These are phyloP conservation scores for Paramuricea clavata DNA, from an alignment of 92 coral and sea anemone species.

Conservation along the genomic window DNA sequence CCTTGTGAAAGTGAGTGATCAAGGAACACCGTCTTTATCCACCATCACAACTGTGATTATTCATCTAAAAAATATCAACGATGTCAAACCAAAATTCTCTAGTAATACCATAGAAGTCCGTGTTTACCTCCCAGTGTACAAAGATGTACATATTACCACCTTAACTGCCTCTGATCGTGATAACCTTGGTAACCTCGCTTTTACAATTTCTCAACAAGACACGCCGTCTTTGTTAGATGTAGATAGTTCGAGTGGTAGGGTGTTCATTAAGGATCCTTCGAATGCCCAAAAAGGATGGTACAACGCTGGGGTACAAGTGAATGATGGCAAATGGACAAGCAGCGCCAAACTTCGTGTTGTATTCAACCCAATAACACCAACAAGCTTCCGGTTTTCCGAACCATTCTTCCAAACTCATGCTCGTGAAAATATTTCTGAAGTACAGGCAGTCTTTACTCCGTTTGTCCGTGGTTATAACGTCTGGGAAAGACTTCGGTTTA, in stretches of 20 bases:
- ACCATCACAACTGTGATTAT: constrained; percentile 80
- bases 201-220: constrained; percentile 59
- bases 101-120: constrained; percentile 59
- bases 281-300: constrained; percentile 62
- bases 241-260: constrained; percentile 65
- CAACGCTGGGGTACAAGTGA: constrained; percentile 67
- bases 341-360: constrained; percentile 70
- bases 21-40: constrained; percentile 77
- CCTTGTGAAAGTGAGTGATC: constrained; percentile 84
- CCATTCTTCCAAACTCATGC: constrained; percentile 71
- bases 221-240: constrained; percentile 67
- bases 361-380: constrained; percentile 71
- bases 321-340: constrained; percentile 77
- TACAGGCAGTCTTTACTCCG: constrained; percentile 68
- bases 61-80: constrained; percentile 79
- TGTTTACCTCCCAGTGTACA: constrained; percentile 78
- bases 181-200: constrained; percentile 74
- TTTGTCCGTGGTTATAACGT: constrained; percentile 82
- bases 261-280: constrained; percentile 76
- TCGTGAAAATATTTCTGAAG: constrained; percentile 76
- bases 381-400: constrained; percentile 78
- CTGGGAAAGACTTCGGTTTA: constrained; percentile 80
- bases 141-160: constrained; percentile 73
- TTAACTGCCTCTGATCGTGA: constrained; percentile 88
- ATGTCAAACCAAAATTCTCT: constrained; percentile 82